Evolutionary conservation across 2,888 invertebrate species (phyloP).

Genomic region (Xanthia icteritia): DNA sequence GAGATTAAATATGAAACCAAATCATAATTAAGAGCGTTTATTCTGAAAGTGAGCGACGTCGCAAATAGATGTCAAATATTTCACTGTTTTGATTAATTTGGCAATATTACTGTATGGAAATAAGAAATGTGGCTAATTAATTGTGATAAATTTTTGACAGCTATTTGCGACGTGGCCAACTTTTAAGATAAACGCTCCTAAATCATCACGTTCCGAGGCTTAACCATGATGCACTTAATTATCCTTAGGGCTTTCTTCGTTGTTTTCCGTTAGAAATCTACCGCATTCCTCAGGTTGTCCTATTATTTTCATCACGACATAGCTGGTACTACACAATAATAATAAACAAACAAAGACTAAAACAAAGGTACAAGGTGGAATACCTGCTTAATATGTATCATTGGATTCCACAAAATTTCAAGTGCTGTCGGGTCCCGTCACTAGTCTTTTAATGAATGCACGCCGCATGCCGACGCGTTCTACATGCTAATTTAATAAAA

Average conservation of each 20-base stretch:
- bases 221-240: not conserved
- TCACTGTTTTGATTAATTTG: no score
- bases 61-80: no score
- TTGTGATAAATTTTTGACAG: no score
- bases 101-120: no score
- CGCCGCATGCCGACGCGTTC: slow-evolving; percentile 68
- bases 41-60: no score
- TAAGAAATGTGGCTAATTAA: no score
- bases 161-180: no score
- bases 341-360: slow-evolving; percentile 30
- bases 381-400: slow-evolving; percentile 41
- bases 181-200: no score
- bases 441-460: slow-evolving; percentile 71
- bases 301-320: slow-evolving; percentile 4
- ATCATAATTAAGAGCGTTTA: not conserved
- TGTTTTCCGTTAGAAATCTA: not conserved
- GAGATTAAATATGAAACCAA: not conserved
- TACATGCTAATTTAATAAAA: slow-evolving; percentile 73
- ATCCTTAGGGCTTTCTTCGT: not conserved
- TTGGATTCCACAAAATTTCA: slow-evolving; percentile 50
- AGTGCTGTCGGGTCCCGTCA: slow-evolving; percentile 48
- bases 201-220: not conserved
- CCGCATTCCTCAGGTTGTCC: slow-evolving; percentile 12
- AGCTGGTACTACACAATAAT: not conserved
- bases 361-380: slow-evolving; percentile 7